Conservation (phyloP, 92 coral and sea anemone species). For the Porites evermanni region DNA sequence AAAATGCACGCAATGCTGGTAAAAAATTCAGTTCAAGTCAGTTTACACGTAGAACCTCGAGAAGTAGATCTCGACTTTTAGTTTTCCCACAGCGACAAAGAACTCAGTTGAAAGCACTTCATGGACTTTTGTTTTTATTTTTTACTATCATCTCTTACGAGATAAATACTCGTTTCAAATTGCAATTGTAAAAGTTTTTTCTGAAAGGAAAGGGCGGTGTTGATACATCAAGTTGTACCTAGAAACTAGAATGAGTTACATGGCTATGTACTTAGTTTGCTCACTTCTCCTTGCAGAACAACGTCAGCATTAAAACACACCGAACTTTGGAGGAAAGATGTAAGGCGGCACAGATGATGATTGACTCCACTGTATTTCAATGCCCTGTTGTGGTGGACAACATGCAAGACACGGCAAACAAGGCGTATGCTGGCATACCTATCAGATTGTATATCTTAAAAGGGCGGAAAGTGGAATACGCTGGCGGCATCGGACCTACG, state of each 20-base stretch:
- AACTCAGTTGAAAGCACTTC: neutral
- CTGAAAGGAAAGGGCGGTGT: neutral
- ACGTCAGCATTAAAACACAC: conserved; percentile 56
- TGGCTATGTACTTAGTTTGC: too few species aligned
- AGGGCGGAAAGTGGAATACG: conserved; percentile 58
- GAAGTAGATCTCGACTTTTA: neutral
- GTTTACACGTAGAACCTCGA: neutral
- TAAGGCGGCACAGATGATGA: conserved; percentile 66
- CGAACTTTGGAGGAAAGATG: conserved; percentile 57
- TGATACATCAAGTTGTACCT: neutral
- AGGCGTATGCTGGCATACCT: conserved; percentile 72
- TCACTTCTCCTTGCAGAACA: conserved; percentile 28
- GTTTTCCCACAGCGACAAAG: neutral
- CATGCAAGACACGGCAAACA: conserved; percentile 61
- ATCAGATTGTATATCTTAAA: conserved; percentile 69
- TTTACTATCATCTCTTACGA: neutral
- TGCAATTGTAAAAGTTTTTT: neutral
- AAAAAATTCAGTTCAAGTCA: neutral
- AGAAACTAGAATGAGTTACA: too few species aligned
- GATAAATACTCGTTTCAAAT: conserved; percentile 14
- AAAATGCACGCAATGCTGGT: neutral
- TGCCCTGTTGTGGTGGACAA: conserved; percentile 78
- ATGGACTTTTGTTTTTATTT: neutral
- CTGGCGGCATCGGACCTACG: conserved; percentile 76
- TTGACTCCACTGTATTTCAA: conserved; percentile 54